These are phyloP conservation scores for Drosophila seguyi DNA, from an alignment of 1,140 invertebrate genomes.

Conservation along the genomic window DNA sequence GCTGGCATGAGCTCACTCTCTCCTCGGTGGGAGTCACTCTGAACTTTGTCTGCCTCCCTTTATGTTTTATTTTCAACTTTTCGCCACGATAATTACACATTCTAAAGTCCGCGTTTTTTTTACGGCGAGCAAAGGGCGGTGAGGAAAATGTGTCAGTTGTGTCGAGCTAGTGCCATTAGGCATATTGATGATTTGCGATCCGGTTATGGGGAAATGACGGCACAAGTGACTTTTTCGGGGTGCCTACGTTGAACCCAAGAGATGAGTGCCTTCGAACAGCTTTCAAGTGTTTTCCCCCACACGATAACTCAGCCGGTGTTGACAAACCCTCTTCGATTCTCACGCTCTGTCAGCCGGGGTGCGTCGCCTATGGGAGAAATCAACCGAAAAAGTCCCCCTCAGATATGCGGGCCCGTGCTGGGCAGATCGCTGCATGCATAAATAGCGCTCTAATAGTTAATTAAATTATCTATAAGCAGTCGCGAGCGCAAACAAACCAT, in stretches of 20 bases:
- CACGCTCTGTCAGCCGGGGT: constrained; percentile 22
- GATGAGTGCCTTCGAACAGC: constrained; percentile 10
- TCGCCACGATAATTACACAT: constrained; percentile 37
- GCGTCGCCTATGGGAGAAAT: constrained; percentile 23
- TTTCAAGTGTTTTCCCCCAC: constrained; percentile 15
- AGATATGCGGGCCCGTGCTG: constrained; percentile 24
- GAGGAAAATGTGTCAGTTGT: constrained; percentile 47
- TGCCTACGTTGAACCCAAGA: background rate
- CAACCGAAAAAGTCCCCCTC: constrained; percentile 2
- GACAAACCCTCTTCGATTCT: constrained; percentile 20
- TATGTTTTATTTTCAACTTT: constrained; percentile 12
- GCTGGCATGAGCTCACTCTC: constrained; percentile 38
- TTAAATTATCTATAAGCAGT: constrained; percentile 75
- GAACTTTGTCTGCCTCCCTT: constrained; percentile 11
- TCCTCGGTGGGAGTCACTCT: constrained; percentile 28
- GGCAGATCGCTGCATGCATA: constrained; percentile 33
- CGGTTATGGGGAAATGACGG: constrained; percentile 27
- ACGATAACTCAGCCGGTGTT: constrained; percentile 14
- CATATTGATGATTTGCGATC: constrained; percentile 19
- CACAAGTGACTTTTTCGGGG: constrained; percentile 10
- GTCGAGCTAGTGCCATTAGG: background rate
- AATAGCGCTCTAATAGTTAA: constrained; percentile 74
- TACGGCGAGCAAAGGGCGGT: constrained; percentile 37
- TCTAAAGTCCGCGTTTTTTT: constrained; percentile 44
- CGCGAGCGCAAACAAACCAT: constrained; percentile 37